phyloP scores from a whole-genome alignment of 2,888 invertebrate species.

The Anoplius nigerrimus region DNA sequence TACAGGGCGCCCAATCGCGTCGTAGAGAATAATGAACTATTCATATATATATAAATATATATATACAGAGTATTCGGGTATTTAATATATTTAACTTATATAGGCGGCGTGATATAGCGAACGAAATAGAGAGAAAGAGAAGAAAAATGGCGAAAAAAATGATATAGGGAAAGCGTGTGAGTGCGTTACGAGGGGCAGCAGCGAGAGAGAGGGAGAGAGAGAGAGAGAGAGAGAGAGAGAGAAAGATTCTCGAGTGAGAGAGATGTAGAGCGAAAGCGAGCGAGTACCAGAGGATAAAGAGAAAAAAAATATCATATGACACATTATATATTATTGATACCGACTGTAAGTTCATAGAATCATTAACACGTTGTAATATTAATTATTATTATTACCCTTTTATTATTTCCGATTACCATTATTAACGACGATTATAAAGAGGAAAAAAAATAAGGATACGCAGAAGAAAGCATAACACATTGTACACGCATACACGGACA shows the following conservation, averaged over 20 bases:
- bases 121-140: conserved; percentile 4
- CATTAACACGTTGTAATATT: conserved; percentile 62
- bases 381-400: conserved; percentile 58
- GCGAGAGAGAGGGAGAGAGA: not conserved
- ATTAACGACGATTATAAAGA: conserved; percentile 18
- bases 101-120: conserved; percentile 19
- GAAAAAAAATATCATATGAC: conserved; percentile 45
- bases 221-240: not conserved
- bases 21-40: conserved; percentile 51
- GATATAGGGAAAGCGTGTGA: conserved; percentile 16
- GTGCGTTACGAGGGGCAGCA: conserved; percentile 14
- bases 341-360: conserved; percentile 60
- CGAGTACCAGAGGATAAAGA: conserved; percentile 1
- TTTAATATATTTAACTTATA: conserved; percentile 42
- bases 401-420: conserved; percentile 46
- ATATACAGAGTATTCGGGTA: conserved; percentile 48
- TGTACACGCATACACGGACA: not conserved
- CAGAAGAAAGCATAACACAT: not conserved
- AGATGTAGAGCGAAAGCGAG: not conserved
- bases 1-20: conserved; percentile 20
- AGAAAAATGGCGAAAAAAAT: conserved; percentile 14
- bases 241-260: not conserved
- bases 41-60: conserved; percentile 19
- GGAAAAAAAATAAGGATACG: no score
- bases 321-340: conserved; percentile 55